phyloP scores from a whole-genome alignment of 1,140 invertebrate genomes.

The Penaeus vannamei region DNA sequence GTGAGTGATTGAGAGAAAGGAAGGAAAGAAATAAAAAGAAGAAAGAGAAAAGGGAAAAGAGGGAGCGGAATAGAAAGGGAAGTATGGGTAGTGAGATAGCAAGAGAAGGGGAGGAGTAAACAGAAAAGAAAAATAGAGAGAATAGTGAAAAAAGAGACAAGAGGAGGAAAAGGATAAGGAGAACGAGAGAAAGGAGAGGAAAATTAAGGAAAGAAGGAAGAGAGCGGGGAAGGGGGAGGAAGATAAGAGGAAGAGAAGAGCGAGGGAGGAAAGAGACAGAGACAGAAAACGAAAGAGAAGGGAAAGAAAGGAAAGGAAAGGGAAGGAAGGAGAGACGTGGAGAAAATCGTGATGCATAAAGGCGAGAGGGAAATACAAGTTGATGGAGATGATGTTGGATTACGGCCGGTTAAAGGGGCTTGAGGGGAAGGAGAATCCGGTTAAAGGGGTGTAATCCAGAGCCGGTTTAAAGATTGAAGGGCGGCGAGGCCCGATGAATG shows the following conservation, averaged over 20 bases:
- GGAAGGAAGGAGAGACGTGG: neutral
- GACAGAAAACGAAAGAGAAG: neutral
- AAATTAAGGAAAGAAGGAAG: neutral
- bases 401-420: too few species aligned
- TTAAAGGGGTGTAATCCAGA: too few species aligned
- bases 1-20: too few species aligned
- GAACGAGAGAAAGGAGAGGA: neutral
- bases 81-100: neutral
- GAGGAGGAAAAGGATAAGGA: neutral
- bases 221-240: neutral
- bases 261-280: slow-evolving; percentile 17
- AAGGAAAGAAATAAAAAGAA: too few species aligned
- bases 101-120: neutral
- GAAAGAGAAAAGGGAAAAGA: too few species aligned
- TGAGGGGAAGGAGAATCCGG: too few species aligned
- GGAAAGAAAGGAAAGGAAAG: neutral
- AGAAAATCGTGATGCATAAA: neutral
- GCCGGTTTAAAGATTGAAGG: too few species aligned
- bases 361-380: neutral
- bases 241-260: neutral
- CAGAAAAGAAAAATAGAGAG: neutral
- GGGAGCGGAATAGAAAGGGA: too few species aligned
- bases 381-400: too few species aligned
- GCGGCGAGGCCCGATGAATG: too few species aligned
- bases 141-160: neutral